phyloP scores from a whole-genome alignment of 2,888 invertebrate genomes.

The Melieria picta region DNA sequence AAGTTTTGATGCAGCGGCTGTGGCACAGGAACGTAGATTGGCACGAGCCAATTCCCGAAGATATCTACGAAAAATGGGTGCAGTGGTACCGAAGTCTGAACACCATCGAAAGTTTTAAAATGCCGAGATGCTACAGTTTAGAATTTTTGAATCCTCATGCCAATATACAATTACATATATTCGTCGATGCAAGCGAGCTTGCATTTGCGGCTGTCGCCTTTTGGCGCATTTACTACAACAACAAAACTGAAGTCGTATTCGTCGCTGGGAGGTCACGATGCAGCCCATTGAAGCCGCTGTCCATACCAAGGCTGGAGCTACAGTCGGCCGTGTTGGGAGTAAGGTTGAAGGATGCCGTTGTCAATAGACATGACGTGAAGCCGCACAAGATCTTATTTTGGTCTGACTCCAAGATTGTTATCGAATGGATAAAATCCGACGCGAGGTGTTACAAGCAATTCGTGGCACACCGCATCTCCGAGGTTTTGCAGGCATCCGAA shows the following conservation, averaged over 20 bases:
- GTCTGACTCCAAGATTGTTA: conserved; percentile 30
- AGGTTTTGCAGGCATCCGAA: conserved; percentile 22
- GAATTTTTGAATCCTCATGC: no score
- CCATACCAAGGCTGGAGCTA: not conserved
- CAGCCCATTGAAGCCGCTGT: no score
- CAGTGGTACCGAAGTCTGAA: not conserved
- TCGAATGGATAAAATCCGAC: conserved; percentile 36
- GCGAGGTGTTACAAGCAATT: conserved; percentile 33
- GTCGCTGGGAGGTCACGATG: no score
- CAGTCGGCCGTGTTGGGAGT: conserved; percentile 5
- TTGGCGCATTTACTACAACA: no score
- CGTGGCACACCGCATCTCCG: conserved; percentile 28
- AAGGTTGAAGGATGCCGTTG: conserved; percentile 4
- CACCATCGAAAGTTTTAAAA: no score
- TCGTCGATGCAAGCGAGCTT: no score
- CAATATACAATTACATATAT: no score
- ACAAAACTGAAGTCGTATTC: no score
- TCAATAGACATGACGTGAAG: conserved; percentile 10
- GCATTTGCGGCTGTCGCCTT: no score
- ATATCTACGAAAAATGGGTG: conserved; percentile 2
- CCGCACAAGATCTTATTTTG: conserved; percentile 21
- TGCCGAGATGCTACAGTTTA: no score
- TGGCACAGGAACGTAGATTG: conserved; percentile 18
- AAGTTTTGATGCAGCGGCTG: conserved; percentile 7
- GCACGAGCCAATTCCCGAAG: conserved; percentile 14